Evolutionary conservation across 2,113 vertebrate genomes (phyloP), one percentile per base, ranked within the genome.

Genomic region (Orthochromis indermauri): DNA sequence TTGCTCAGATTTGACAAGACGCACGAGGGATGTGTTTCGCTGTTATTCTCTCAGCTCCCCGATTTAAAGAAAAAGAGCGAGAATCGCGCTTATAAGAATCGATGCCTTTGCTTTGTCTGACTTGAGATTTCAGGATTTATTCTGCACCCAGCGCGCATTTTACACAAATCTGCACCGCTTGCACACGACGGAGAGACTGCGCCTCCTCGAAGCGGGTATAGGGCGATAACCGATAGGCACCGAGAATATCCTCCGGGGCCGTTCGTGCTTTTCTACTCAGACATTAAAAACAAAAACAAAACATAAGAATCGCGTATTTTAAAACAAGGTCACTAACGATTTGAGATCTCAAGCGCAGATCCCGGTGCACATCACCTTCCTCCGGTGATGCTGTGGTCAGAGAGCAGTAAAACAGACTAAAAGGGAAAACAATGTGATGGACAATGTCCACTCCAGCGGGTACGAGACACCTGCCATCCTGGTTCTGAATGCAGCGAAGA

Each of bases 401-500:
- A 79, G 76, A 53, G 87, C 81, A 35, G 37, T 31, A 4, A 81
- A 55, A 54, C 33, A 82, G 54, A 73, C n/a, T 80, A 10, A 55
- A 68, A 68, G 33, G 63, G 10, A 13, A 66, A n/a, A 68, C 54
- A 19, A 89, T 87, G 89, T 91, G 90, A 91, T 82, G 93, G 94
- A 90, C 89, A 12, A 90, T 94, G 95, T 86, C 57, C 89, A 81
- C 90, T 88, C 85, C 84, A 51, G 71, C 61, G 83, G 83, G 86
- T 40, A 88, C 68, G n/a, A 88, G 85, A 90, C 88, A 90, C 84
- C 92, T 87, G 45, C 85, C 3, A 21, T 86, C 59, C 54, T 88
- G 86, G 95, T 94, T 91, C 95, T 97, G 95, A 94, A 95, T 96
- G 94, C 93, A 81, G 90, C 93, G 90, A 87, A 88, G 85, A 94